Percentiles rank a stretch among this genome's conserved stretches.
Conservation (phyloP, 2,113 vertebrate species). For the Condylura cristata region DNA sequence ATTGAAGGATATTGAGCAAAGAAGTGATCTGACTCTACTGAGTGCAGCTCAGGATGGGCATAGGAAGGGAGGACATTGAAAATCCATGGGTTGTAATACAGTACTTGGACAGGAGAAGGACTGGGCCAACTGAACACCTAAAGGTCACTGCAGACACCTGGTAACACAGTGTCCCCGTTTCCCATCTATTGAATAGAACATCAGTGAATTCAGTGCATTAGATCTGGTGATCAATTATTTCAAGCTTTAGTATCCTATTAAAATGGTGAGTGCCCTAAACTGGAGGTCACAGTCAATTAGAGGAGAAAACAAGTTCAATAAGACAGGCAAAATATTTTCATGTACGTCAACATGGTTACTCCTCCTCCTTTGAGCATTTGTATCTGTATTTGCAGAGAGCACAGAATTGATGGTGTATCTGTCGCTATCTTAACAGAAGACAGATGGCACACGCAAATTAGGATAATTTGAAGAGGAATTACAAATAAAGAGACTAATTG, state of each 20-base stretch:
- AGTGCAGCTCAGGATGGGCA: background rate
- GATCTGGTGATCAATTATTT: background rate
- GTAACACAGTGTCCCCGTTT: background rate
- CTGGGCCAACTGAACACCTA: background rate
- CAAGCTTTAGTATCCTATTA: background rate
- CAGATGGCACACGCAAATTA: slow-evolving; percentile 52
- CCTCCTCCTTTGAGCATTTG: background rate
- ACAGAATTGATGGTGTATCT: background rate
- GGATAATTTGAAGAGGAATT: slow-evolving; percentile 39
- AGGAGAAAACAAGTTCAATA: slow-evolving; percentile 2
- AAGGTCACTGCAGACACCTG: background rate
- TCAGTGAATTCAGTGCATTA: background rate
- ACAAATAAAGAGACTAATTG: slow-evolving; percentile 63
- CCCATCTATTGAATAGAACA: background rate
- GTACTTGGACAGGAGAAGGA: background rate
- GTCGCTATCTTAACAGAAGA: slow-evolving; percentile 43
- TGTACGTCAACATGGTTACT: background rate
- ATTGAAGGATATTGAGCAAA: background rate
- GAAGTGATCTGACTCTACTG: background rate
- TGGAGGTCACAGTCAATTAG: background rate
- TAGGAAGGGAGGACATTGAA: background rate
- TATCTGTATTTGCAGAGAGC: slow-evolving; percentile 14
- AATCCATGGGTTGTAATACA: background rate
- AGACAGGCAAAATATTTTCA: background rate
- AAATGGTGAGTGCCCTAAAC: background rate